Evolutionary conservation across 2,888 invertebrate genomes (phyloP).

Genomic region (Noctuana brunneofusca): DNA sequence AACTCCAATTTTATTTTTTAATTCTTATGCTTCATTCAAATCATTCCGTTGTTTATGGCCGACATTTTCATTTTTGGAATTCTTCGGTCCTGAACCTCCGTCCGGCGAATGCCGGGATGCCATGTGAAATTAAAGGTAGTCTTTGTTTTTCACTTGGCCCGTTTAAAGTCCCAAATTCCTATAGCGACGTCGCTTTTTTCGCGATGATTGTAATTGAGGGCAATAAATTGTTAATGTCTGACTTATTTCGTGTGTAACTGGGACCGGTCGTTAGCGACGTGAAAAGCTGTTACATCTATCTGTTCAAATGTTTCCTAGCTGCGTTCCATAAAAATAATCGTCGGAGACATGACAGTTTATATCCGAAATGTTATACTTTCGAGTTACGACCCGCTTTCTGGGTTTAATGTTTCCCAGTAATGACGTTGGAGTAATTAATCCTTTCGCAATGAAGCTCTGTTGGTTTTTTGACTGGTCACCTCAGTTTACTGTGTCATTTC

Average conservation of each 20-base stretch:
- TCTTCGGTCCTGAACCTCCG: slow-evolving; percentile 53
- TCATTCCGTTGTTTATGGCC: slow-evolving; percentile 80
- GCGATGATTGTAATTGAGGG: slow-evolving; percentile 77
- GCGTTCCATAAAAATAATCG: slow-evolving; percentile 47
- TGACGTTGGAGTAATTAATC: slow-evolving; percentile 64
- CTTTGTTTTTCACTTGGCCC: slow-evolving; percentile 71
- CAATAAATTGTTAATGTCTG: slow-evolving; percentile 75
- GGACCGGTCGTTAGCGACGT: slow-evolving; percentile 62
- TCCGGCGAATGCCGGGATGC: slow-evolving; percentile 66
- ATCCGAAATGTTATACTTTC: slow-evolving; percentile 49
- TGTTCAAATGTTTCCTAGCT: slow-evolving; percentile 68
- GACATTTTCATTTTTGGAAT: slow-evolving; percentile 81
- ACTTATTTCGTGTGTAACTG: slow-evolving; percentile 60
- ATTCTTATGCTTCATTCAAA: slow-evolving; percentile 77
- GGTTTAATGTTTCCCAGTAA: slow-evolving; percentile 69
- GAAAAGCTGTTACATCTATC: slow-evolving; percentile 57
- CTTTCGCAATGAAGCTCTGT: slow-evolving; percentile 63
- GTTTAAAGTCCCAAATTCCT: slow-evolving; percentile 72
- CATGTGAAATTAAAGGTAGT: slow-evolving; percentile 75
- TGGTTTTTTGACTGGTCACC: slow-evolving; percentile 40
- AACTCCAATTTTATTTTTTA: slow-evolving; percentile 68
- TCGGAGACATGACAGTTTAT: slow-evolving; percentile 49
- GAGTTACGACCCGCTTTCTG: slow-evolving; percentile 57
- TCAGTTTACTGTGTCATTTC: slow-evolving; percentile 38
- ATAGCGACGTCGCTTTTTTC: slow-evolving; percentile 64